Base-by-base conservation (phyloP, 64 coral and sea anemone genomes). In the Orbicella faveolata region DNA sequence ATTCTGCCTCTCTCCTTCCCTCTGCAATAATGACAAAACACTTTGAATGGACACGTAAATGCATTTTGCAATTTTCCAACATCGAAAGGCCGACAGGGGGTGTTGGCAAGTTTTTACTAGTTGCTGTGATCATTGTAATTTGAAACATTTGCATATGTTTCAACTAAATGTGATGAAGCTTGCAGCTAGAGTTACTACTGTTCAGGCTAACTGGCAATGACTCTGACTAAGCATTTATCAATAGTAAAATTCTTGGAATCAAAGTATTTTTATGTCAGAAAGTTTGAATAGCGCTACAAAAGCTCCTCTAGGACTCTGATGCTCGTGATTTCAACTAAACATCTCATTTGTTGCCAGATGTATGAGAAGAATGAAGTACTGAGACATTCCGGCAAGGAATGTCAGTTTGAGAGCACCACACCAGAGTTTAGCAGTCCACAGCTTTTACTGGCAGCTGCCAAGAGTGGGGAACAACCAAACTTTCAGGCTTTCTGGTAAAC, bases 331-430 rank as follows among this genome's bases (percentile, higher is more conserved):
- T 68, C 6, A n/a, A 70, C 18, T 21, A 67, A 67, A 7, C 23
- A 21, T 67, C 6, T 21, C 18, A 26, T 5, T 70, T 70, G 67
- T 79, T 77, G 54, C 10, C 88, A 96, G 95, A 57, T 96, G 72
- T 96, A 93, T 68, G 44, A 84, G 44, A 73, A 72, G 5, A 93
- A 44, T 61, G 44, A 83, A 61, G 63, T 94, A 15, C 63, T 90
- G 13, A 73, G 55, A 48, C 62, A 94, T 5, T 9, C 39, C 17
- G 21, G 14, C 17, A 6, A 0, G 20, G 61, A 23, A 10, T 96
- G 95, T 61, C 87, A 96, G n/a, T 96, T 96, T 57, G 83, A 96
- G 73, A 78, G 79, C 44, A 96, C 95, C 63, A 36, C 54, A 10
- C 12, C 74, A 26, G 83, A 84, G 14, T 93, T 91, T 55, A 41